Evolutionary conservation across 2,888 invertebrate genomes (phyloP).

Genomic region (Hymenopus coronatus): DNA sequence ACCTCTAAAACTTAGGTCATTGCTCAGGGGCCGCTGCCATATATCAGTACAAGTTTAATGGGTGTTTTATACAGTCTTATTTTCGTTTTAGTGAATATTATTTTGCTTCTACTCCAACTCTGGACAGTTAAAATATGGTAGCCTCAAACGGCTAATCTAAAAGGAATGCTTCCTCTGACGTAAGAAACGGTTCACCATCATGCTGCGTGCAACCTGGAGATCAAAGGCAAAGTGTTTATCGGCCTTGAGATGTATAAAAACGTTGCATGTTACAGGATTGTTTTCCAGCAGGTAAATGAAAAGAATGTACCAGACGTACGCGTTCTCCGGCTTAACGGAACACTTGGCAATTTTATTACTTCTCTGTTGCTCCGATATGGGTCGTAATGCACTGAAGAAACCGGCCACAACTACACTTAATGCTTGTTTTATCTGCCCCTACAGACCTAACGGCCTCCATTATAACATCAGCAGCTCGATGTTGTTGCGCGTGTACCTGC

Average conservation of each 20-base stretch:
- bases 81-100: too few relatives aligned
- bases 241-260: neutral
- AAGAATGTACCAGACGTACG: neutral
- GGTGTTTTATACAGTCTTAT: too few relatives aligned
- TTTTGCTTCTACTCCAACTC: too few relatives aligned
- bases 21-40: too few relatives aligned
- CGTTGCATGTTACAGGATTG: neutral
- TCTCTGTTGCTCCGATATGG: neutral
- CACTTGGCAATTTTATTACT: neutral
- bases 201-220: neutral
- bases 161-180: too few relatives aligned
- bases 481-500: neutral
- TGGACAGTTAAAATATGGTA: too few relatives aligned
- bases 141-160: too few relatives aligned
- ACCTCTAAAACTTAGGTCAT: too few relatives aligned
- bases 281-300: neutral
- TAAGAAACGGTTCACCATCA: neutral
- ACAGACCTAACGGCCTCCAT: neutral
- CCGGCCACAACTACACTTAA: neutral
- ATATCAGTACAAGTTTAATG: too few relatives aligned
- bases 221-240: neutral
- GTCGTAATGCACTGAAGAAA: neutral
- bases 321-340: neutral
- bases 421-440: neutral
- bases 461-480: neutral